Percentiles rank a stretch among this genome's conserved stretches.
phyloP scores from a whole-genome alignment of 2,797 vertebrate genomes.

The Myripristis murdjan region DNA sequence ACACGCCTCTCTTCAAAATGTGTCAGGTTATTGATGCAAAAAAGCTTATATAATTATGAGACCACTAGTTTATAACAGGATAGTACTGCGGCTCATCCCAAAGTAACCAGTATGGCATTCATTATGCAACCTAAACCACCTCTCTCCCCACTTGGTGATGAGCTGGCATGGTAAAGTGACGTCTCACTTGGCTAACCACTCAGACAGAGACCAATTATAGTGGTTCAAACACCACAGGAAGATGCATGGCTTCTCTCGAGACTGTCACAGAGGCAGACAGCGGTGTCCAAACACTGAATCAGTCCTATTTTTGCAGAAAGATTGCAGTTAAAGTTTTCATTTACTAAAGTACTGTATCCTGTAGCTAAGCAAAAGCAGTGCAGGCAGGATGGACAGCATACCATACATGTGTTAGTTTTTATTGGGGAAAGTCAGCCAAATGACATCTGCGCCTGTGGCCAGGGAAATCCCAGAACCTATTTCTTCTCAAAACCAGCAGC shows the following conservation, averaged over 20 bases:
- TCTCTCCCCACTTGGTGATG: constrained; percentile 53
- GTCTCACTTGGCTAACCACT: constrained; percentile 59
- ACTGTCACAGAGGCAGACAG: constrained; percentile 16
- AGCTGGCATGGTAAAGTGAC: constrained; percentile 62
- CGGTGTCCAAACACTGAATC: constrained; percentile 39
- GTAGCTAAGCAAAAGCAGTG: constrained; percentile 10
- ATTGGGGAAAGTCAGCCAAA: constrained; percentile 29
- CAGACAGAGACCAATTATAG: constrained; percentile 52
- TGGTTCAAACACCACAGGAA: constrained; percentile 18
- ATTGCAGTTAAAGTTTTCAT: constrained; percentile 24
- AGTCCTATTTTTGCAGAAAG: constrained; percentile 40
- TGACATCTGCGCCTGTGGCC: constrained; percentile 34
- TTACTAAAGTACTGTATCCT: constrained; percentile 11
- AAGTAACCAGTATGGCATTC: constrained; percentile 59
- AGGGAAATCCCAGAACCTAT: constrained; percentile 65
- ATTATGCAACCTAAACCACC: constrained; percentile 60
- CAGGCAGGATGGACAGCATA: constrained; percentile 13
- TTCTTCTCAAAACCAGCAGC: constrained; percentile 42
- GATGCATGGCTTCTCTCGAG: constrained; percentile 35
- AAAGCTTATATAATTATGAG: constrained; percentile 50
- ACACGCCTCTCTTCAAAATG: constrained; percentile 27
- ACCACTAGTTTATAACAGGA: constrained; percentile 65
- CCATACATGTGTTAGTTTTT: constrained; percentile 44
- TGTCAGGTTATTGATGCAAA: constrained; percentile 55
- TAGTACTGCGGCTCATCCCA: constrained; percentile 62